These are phyloP conservation scores for Pseudochaenichthys georgianus DNA, from an alignment of 2,797 vertebrate species.

Conservation along the genomic window DNA sequence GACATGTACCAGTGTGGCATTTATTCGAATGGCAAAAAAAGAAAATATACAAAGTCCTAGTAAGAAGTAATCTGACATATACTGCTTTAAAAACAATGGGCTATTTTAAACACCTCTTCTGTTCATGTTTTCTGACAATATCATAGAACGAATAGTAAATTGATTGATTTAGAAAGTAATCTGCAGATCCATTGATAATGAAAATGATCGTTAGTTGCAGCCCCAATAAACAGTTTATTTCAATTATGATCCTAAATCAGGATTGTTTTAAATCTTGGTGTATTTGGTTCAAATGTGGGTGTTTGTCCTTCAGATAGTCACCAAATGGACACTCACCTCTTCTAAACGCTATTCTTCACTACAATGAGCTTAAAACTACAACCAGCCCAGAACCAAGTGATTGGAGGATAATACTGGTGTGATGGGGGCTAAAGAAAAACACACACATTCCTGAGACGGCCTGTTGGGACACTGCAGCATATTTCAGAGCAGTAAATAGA, in stretches of 20 bases:
- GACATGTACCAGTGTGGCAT: not conserved
- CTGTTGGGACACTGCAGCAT: slow-evolving; percentile 39
- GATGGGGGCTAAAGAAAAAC: slow-evolving; percentile 58
- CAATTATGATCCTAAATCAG: not conserved
- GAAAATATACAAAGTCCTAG: not conserved
- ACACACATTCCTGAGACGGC: slow-evolving; percentile 51
- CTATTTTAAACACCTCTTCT: not conserved
- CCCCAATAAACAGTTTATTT: not conserved
- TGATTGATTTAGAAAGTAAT: too few species aligned
- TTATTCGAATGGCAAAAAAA: too few species aligned
- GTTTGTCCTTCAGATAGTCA: not conserved
- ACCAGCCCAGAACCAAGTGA: slow-evolving; percentile 35
- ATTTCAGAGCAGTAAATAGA: slow-evolving; percentile 9
- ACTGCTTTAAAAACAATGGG: not conserved
- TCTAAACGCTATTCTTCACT: slow-evolving; percentile 41
- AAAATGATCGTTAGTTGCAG: too few species aligned
- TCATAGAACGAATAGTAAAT: too few species aligned
- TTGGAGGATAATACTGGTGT: slow-evolving; percentile 39
- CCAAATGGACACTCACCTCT: slow-evolving; percentile 14
- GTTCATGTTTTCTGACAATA: not conserved
- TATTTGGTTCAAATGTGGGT: slow-evolving; percentile 21
- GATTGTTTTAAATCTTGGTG: slow-evolving; percentile 4
- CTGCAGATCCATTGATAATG: too few species aligned
- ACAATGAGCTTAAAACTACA: slow-evolving; percentile 54
- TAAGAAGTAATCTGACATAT: not conserved